These are phyloP conservation scores for Flexamia atlantica DNA, from an alignment of 2,888 invertebrate genomes.

Conservation along the genomic window DNA sequence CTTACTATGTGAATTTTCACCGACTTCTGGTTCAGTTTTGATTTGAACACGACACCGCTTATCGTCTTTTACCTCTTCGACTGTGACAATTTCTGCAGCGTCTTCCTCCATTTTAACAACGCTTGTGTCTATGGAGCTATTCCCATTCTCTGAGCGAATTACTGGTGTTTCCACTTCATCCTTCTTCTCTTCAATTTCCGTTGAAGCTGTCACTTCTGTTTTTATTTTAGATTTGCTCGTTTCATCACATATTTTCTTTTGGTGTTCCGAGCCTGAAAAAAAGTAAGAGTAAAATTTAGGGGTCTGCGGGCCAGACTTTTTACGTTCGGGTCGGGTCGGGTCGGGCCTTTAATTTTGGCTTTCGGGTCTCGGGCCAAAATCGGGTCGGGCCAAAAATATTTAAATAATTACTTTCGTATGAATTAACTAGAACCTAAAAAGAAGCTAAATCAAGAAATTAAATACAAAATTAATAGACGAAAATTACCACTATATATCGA, in stretches of 20 bases:
- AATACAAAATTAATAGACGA: too few relatives aligned
- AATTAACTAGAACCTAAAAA: too few relatives aligned
- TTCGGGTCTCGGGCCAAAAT: too few relatives aligned
- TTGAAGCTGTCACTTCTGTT: background rate
- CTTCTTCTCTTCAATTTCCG: background rate
- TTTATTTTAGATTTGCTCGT: background rate
- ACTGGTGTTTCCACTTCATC: background rate
- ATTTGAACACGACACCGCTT: conserved; percentile 38
- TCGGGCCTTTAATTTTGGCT: too few relatives aligned
- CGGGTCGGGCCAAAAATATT: too few relatives aligned
- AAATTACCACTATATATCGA: too few relatives aligned
- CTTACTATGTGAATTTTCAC: background rate
- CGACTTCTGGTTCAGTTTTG: background rate
- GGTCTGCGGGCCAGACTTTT: too few relatives aligned
- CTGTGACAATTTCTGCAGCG: background rate
- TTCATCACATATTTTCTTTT: conserved; percentile 14
- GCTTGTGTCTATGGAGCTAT: background rate
- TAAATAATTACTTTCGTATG: too few relatives aligned
- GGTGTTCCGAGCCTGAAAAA: background rate
- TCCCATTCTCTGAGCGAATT: background rate
- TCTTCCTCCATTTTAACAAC: conserved; percentile 1
- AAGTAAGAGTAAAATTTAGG: background rate
- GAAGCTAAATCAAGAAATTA: too few relatives aligned
- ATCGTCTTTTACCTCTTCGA: conserved; percentile 21
- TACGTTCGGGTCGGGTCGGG: too few relatives aligned